Evolutionary conservation across 2,888 invertebrate genomes (phyloP), one percentile per base, ranked within the genome.

Genomic region (Trissonchulus sp.): DNA sequence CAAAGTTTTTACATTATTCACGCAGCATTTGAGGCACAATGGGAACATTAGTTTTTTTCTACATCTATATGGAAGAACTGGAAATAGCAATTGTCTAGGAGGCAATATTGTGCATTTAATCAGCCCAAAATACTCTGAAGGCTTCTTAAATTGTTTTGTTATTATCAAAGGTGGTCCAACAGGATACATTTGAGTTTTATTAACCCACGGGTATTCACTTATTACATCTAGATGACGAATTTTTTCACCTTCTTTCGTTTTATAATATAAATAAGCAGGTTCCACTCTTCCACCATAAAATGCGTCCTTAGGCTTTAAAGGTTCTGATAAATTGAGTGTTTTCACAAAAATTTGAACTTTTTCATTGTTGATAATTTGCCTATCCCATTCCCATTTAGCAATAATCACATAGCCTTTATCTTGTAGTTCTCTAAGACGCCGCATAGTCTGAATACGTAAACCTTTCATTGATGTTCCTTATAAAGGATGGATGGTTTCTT

Each of bases 231-330:
- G 68, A 68, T 83, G 81, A 15, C 77, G 75, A 3, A 81, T 80
- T 37, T 75, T 68, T 65, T 81, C 79, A 18, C 75, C 75, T 1
- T 30, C 75, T 0, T 74, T 28, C 0, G 74, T 77, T 65, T 80
- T 77, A 38, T 79, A 73, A 48, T 79, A 79, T 2, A 83, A 38
- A 31, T 80, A 75, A 76, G 80, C 75, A 1, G 79, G 79, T 69
- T 81, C 79, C 0, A 80, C 81, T 28, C 81, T 30, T 0, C 81
- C 82, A 1, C 81, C 81, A 76, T 74, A 81, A 68, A 82, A 81
- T 18, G 79, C 79, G 48, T 81, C 80, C 63, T 80, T 72, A n/a
- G 81, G 80, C 33, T 79, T 75, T 3, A 82, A 36, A 2, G 78
- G 78, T 23, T 48, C 23, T 23, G 23, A 15, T 23, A 48, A 48